These are phyloP conservation scores for Caenorhabditis drosophilae DNA, from an alignment of 2,888 invertebrate species.

Conservation along the genomic window DNA sequence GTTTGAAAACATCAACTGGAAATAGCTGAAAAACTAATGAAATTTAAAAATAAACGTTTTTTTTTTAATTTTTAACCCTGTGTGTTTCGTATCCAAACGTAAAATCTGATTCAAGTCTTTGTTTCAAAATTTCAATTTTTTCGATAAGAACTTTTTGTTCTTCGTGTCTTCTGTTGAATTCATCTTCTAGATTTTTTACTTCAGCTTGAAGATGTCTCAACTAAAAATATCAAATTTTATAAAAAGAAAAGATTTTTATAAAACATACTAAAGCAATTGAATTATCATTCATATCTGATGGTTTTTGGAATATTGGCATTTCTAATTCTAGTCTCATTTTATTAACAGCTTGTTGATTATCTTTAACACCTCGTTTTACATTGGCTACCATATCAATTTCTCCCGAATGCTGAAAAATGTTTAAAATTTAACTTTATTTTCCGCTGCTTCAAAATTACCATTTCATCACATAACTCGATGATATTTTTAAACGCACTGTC, in stretches of 20 bases:
- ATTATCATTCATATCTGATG: constrained; percentile 16
- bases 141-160: constrained; percentile 24
- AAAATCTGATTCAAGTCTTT: constrained; percentile 17
- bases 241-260: not conserved
- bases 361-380: constrained; percentile 15
- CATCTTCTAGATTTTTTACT: constrained; percentile 17
- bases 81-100: constrained; percentile 19
- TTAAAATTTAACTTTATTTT: not conserved
- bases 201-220: constrained; percentile 25
- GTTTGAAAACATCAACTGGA: constrained; percentile 8
- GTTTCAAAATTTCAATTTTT: constrained; percentile 15
- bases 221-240: not conserved
- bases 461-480: constrained; percentile 24
- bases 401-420: constrained; percentile 16
- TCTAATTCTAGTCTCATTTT: constrained; percentile 26
- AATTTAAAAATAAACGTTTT: not conserved
- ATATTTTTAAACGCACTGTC: constrained; percentile 33
- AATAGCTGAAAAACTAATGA: constrained; percentile 20
- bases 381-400: constrained; percentile 25
- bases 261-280: constrained; percentile 16
- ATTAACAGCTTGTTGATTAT: constrained; percentile 13
- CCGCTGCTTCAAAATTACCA: too few species aligned
- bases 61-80: constrained; percentile 4
- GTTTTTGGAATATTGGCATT: constrained; percentile 14
- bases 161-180: constrained; percentile 20